Percentiles rank a stretch among this genome's conserved stretches.
phyloP scores from a whole-genome alignment of 2,113 vertebrate genomes.

The Nannospalax galili region DNA sequence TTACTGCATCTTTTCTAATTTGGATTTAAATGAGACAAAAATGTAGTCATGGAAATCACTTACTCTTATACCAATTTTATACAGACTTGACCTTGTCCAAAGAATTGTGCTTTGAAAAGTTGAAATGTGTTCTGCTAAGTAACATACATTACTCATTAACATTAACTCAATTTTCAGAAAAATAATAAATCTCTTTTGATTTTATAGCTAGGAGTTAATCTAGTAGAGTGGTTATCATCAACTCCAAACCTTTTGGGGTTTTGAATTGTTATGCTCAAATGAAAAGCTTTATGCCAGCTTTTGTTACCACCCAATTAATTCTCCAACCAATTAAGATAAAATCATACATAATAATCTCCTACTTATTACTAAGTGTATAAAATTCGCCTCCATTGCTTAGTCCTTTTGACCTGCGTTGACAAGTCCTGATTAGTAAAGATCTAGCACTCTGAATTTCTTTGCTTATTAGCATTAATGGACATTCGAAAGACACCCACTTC shows the following conservation, averaged over 20 bases:
- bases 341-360: slow-evolving; percentile 82
- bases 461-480: slow-evolving; percentile 62
- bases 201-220: slow-evolving; percentile 79
- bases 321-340: slow-evolving; percentile 87
- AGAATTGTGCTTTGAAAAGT: slow-evolving; percentile 62
- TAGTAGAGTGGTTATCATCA: slow-evolving; percentile 82
- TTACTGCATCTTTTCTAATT: not conserved
- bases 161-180: slow-evolving; percentile 74
- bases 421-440: slow-evolving; percentile 66
- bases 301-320: slow-evolving; percentile 85
- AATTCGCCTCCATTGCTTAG: slow-evolving; percentile 79
- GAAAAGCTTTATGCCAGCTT: slow-evolving; percentile 81
- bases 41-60: not conserved
- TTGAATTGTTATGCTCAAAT: slow-evolving; percentile 83
- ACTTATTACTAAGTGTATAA: slow-evolving; percentile 77
- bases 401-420: slow-evolving; percentile 80
- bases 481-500: slow-evolving; percentile 52
- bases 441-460: not conserved
- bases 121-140: slow-evolving; percentile 16
- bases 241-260: slow-evolving; percentile 66
- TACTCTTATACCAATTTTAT: slow-evolving; percentile 43
- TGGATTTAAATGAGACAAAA: slow-evolving; percentile 44
- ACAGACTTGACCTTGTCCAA: slow-evolving; percentile 65
- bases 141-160: slow-evolving; percentile 62
- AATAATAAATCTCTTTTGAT: slow-evolving; percentile 74